phyloP scores from a whole-genome alignment of 2,888 invertebrate species.

The Dynastes grantii region DNA sequence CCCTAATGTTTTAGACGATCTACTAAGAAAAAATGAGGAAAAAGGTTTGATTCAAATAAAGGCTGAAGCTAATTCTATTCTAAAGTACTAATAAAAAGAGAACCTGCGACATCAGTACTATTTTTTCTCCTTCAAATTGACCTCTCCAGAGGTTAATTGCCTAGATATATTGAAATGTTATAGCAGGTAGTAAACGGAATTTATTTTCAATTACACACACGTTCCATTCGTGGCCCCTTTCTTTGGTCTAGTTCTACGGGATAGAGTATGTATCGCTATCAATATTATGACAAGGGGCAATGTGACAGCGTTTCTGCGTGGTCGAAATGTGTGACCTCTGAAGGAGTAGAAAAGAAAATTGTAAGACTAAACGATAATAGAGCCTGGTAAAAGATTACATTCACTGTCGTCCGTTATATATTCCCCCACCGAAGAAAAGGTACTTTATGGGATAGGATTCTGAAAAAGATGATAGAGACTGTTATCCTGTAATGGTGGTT shows the following conservation, averaged over 20 bases:
- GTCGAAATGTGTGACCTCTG: slow-evolving; percentile 26
- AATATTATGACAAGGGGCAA: slow-evolving; percentile 1
- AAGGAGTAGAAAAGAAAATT: slow-evolving; percentile 35
- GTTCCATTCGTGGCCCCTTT: neutral
- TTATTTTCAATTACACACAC: slow-evolving; percentile 5
- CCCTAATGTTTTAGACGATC: no score
- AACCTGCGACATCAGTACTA: neutral
- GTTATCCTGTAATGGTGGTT: slow-evolving; percentile 55
- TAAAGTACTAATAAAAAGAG: neutral
- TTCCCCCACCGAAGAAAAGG: slow-evolving; percentile 19
- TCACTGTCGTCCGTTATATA: slow-evolving; percentile 26
- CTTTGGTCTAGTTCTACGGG: neutral
- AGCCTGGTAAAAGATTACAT: slow-evolving; percentile 43
- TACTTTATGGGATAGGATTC: slow-evolving; percentile 45
- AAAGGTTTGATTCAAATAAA: neutral
- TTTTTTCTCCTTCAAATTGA: neutral
- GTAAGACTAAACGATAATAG: slow-evolving; percentile 46
- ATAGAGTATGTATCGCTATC: slow-evolving; percentile 13
- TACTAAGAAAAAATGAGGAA: no score
- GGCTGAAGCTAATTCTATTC: neutral
- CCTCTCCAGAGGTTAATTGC: slow-evolving; percentile 1
- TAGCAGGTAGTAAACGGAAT: neutral
- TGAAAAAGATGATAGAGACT: slow-evolving; percentile 53
- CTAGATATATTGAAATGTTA: slow-evolving; percentile 9
- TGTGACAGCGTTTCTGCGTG: slow-evolving; percentile 27